Evolutionary conservation across 2,888 invertebrate species (phyloP).

Genomic region (Leptopilina syphax): DNA sequence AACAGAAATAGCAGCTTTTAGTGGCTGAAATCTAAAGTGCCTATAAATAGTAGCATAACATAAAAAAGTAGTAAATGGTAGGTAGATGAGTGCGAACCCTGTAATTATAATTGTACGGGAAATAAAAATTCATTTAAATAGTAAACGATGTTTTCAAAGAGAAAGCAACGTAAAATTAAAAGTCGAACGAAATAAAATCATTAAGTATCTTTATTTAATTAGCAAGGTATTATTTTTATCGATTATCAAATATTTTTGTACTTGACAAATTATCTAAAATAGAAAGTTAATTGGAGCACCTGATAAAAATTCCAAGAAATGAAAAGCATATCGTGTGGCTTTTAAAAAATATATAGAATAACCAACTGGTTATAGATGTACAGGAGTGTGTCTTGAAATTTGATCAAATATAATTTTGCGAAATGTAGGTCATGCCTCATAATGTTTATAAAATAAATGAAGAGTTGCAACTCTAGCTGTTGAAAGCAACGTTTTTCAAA

Average conservation of each 20-base stretch:
- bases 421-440: constrained; percentile 25
- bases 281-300: neutral
- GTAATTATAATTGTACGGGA: too few species aligned
- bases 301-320: neutral
- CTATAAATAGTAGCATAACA: too few species aligned
- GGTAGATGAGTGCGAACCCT: too few species aligned
- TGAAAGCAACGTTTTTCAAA: constrained; percentile 25
- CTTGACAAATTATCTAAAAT: neutral
- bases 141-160: too few species aligned
- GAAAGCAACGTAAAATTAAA: too few species aligned
- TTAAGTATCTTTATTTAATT: too few species aligned
- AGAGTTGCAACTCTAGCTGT: constrained; percentile 3
- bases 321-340: neutral
- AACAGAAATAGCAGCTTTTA: too few species aligned
- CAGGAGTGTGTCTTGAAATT: neutral
- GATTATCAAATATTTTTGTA: neutral
- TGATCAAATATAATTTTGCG: neutral
- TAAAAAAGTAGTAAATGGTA: too few species aligned
- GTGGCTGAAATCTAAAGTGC: too few species aligned
- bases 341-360: neutral
- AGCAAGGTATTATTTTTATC: too few species aligned
- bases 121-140: too few species aligned
- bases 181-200: too few species aligned
- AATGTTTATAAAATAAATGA: constrained; percentile 28
- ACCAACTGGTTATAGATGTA: neutral